These are phyloP conservation scores for Chlorops oryzae DNA, from an alignment of 1,140 invertebrate genomes.

Conservation along the genomic window DNA sequence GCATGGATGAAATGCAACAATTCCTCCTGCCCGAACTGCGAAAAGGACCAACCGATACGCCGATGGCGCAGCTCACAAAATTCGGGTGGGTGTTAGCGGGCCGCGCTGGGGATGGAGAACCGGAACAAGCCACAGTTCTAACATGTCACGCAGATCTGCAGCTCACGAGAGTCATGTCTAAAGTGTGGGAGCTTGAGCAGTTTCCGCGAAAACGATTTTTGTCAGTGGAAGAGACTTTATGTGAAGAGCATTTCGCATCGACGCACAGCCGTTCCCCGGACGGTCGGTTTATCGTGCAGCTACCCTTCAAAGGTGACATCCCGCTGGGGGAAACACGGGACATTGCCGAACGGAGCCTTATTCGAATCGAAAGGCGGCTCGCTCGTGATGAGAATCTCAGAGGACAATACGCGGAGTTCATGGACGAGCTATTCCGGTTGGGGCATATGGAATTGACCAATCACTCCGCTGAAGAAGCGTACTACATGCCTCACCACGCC, in stretches of 20 bases:
- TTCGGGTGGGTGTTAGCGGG: constrained; percentile 6
- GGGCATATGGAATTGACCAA: constrained; percentile 29
- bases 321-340: background rate
- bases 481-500: constrained; percentile 29
- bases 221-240: background rate
- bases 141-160: background rate
- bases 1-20: constrained; percentile 6
- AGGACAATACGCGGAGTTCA: constrained; percentile 21
- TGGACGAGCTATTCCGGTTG: constrained; percentile 28
- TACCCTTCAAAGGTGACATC: background rate
- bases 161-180: background rate
- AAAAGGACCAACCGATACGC: constrained; percentile 2
- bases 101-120: background rate
- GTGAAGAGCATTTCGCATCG: background rate
- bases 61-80: background rate
- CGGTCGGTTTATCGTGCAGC: constrained; percentile 6
- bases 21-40: constrained; percentile 1
- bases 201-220: background rate
- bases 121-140: background rate
- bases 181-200: background rate
- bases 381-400: background rate
- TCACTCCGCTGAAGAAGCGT: background rate
- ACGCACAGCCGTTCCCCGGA: background rate
- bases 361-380: background rate
- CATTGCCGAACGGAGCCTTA: background rate